Conservation (phyloP, 2,888 invertebrate genomes). For the Chorisops tibialis region DNA sequence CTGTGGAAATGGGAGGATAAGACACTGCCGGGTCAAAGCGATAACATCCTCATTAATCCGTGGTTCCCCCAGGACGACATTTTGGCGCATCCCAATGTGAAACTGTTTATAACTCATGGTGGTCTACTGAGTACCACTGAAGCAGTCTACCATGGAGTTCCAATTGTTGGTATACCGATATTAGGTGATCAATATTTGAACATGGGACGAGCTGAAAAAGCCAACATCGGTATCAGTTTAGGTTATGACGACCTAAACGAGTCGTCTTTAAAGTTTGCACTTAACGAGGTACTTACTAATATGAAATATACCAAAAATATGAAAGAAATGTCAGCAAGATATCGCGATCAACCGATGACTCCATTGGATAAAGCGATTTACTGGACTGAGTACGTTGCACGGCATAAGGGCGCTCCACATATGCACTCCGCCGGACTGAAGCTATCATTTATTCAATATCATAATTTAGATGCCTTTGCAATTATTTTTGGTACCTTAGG, state of each 20-base stretch:
- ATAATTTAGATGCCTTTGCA: constrained; percentile 41
- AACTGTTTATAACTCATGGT: constrained; percentile 56
- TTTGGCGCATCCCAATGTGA: constrained; percentile 52
- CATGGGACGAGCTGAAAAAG: constrained; percentile 36
- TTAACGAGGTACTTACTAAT: constrained; percentile 37
- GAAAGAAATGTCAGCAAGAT: constrained; percentile 38
- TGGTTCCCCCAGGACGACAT: constrained; percentile 51
- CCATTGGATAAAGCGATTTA: constrained; percentile 45
- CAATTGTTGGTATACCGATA: constrained; percentile 50
- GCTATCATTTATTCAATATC: constrained; percentile 40
- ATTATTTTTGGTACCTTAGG: constrained; percentile 32
- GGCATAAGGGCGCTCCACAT: constrained; percentile 45
- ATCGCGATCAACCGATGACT: constrained; percentile 44
- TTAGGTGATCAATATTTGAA: constrained; percentile 46
- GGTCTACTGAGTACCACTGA: constrained; percentile 55
- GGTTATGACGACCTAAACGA: constrained; percentile 37
- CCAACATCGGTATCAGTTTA: constrained; percentile 38
- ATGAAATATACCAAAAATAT: constrained; percentile 36
- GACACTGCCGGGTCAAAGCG: constrained; percentile 21
- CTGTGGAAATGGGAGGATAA: constrained; percentile 31
- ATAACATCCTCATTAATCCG: constrained; percentile 44
- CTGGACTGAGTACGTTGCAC: constrained; percentile 47
- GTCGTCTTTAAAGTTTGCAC: constrained; percentile 34
- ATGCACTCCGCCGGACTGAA: constrained; percentile 44
- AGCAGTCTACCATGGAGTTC: constrained; percentile 50